These are phyloP conservation scores for Colletes gigas DNA, from an alignment of 1,140 invertebrate genomes.

Conservation along the genomic window DNA sequence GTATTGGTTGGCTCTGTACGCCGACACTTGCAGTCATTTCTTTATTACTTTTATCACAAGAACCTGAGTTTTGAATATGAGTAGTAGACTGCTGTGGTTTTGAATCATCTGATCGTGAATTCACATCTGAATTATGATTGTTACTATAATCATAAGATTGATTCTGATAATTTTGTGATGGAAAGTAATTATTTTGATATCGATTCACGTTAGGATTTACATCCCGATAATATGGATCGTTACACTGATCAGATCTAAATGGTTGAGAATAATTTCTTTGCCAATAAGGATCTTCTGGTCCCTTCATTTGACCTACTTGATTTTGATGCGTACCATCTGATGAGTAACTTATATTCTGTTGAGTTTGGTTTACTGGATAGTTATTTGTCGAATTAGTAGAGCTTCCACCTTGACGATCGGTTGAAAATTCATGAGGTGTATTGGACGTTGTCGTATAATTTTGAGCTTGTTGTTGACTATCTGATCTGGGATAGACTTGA, in stretches of 20 bases:
- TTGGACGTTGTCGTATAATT: slow-evolving; percentile 62
- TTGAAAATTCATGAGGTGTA: slow-evolving; percentile 62
- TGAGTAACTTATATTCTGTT: slow-evolving; percentile 65
- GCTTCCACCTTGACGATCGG: slow-evolving; percentile 58
- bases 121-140: slow-evolving; percentile 54
- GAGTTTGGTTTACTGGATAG: slow-evolving; percentile 65
- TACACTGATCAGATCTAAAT: slow-evolving; percentile 69
- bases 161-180: slow-evolving; percentile 73
- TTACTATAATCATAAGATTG: slow-evolving; percentile 71
- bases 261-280: slow-evolving; percentile 75
- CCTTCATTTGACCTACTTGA: slow-evolving; percentile 64
- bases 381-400: slow-evolving; percentile 56
- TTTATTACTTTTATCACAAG: slow-evolving; percentile 65
- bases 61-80: slow-evolving; percentile 41
- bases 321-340: slow-evolving; percentile 58
- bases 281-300: slow-evolving; percentile 74
- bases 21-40: slow-evolving; percentile 65
- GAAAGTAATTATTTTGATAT: slow-evolving; percentile 75
- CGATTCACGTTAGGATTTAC: slow-evolving; percentile 64
- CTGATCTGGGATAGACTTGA: slow-evolving; percentile 65
- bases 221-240: slow-evolving; percentile 73
- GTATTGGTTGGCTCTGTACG: slow-evolving; percentile 65
- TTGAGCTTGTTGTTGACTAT: slow-evolving; percentile 63
- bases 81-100: slow-evolving; percentile 49
- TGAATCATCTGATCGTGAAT: slow-evolving; percentile 54